phyloP scores from a whole-genome alignment of 2,888 invertebrate species.

The Zygaena filipendulae region DNA sequence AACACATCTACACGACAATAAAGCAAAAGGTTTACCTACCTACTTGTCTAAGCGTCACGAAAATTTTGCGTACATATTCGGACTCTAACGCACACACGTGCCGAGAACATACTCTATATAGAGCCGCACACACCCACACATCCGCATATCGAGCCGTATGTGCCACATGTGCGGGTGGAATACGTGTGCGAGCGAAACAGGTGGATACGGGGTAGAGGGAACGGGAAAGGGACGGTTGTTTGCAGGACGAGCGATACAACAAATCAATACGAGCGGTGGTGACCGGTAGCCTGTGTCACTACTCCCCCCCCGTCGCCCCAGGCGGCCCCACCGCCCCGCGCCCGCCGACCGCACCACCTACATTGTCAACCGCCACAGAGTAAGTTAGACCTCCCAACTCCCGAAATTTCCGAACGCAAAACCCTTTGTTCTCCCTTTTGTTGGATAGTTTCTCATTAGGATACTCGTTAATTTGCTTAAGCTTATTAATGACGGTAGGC shows the following conservation, averaged over 20 bases:
- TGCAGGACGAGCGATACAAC: conserved; percentile 70
- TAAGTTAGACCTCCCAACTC: conserved; percentile 20
- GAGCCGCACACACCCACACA: conserved; percentile 25
- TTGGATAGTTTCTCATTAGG: too few relatives aligned
- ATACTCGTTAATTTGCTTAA: too few relatives aligned
- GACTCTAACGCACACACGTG: conserved; percentile 56
- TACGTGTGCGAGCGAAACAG: conserved; percentile 37
- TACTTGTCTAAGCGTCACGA: conserved; percentile 41
- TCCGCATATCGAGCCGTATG: conserved; percentile 37
- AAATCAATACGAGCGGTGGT: conserved; percentile 70
- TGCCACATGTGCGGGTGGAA: conserved; percentile 52
- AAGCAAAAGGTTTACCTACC: too few relatives aligned
- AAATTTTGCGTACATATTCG: conserved; percentile 49
- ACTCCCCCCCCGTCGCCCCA: conserved; percentile 31
- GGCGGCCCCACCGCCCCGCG: conserved; percentile 17
- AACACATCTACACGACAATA: too few relatives aligned
- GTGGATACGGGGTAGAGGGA: conserved; percentile 19
- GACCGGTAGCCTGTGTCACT: conserved; percentile 70
- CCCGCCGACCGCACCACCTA: conserved; percentile 59
- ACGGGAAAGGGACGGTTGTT: conserved; percentile 51
- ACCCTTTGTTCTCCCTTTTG: too few relatives aligned
- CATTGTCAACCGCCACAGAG: conserved; percentile 62
- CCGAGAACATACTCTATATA: conserved; percentile 34
- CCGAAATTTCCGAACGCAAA: conserved; percentile 16
- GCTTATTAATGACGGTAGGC: too few relatives aligned